Evolutionary conservation across 2,888 invertebrate species (phyloP).

Genomic region (Temnothorax ravouxi): DNA sequence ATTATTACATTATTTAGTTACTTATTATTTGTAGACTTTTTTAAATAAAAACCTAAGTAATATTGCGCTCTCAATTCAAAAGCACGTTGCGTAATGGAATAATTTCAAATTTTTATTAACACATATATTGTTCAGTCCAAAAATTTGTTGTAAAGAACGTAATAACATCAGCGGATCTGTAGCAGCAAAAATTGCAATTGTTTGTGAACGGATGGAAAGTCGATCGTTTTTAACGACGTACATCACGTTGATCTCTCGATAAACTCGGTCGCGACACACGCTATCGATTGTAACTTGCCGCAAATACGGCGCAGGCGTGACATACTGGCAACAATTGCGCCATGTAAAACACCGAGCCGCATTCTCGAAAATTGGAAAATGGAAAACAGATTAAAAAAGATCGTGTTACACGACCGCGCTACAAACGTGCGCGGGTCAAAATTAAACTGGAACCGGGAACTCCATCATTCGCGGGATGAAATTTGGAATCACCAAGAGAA

Average conservation of each 20-base stretch:
- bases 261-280: slow-evolving; percentile 40
- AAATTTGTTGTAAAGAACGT: not conserved
- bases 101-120: slow-evolving; percentile 1
- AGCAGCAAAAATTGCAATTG: not conserved
- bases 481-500: not conserved
- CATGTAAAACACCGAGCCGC: slow-evolving; percentile 15
- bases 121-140: not conserved
- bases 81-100: not conserved
- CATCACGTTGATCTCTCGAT: slow-evolving; percentile 43
- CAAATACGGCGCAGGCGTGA: slow-evolving; percentile 49
- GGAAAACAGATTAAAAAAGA: slow-evolving; percentile 21
- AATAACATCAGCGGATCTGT: not conserved
- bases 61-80: not conserved
- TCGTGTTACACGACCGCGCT: not conserved
- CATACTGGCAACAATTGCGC: slow-evolving; percentile 11
- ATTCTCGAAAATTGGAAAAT: slow-evolving; percentile 40
- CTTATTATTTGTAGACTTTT: not conserved
- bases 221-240: slow-evolving; percentile 38
- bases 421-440: not conserved
- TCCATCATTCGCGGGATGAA: not conserved
- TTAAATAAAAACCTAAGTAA: not conserved
- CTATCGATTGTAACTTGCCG: slow-evolving; percentile 38
- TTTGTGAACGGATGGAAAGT: not conserved
- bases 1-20: not conserved
- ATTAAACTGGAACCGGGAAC: not conserved